A percentile compares a stretch with the other conserved stretches of the same genome.
Conservation (phyloP, 2,797 vertebrate genomes). For the Petrocephalus sullivani region DNA sequence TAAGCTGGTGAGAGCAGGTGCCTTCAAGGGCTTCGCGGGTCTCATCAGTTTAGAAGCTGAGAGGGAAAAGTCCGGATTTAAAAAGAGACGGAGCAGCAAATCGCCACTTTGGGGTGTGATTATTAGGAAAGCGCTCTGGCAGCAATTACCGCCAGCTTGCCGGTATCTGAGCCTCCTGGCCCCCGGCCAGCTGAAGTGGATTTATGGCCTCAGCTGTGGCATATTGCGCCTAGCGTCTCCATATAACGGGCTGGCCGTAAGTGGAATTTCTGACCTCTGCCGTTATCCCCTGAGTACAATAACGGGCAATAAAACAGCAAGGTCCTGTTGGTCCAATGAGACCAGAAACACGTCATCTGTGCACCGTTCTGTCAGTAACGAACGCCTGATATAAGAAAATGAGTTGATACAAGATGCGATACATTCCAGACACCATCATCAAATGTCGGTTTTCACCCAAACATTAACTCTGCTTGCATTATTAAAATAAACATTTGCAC, state of each 20-base stretch:
- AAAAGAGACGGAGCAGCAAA: not conserved
- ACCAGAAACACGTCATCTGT: not conserved
- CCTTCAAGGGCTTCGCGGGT: not conserved
- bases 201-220: not conserved
- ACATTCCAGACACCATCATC: not conserved
- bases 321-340: not conserved
- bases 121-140: not conserved
- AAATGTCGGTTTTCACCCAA: not conserved
- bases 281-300: not conserved
- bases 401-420: not conserved
- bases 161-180: not conserved
- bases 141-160: not conserved
- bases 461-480: not conserved
- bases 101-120: slow-evolving; percentile 2
- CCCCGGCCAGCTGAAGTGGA: not conserved
- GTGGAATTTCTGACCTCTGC: not conserved
- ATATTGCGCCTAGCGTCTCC: not conserved
- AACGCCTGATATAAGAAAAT: not conserved
- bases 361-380: not conserved
- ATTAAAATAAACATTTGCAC: not conserved
- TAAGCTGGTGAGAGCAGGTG: not conserved
- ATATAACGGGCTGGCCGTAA: not conserved
- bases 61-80: not conserved
- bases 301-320: not conserved
- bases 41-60: not conserved